Evolutionary conservation across 2,888 invertebrate species (phyloP).

Genomic region (Amiota minor): DNA sequence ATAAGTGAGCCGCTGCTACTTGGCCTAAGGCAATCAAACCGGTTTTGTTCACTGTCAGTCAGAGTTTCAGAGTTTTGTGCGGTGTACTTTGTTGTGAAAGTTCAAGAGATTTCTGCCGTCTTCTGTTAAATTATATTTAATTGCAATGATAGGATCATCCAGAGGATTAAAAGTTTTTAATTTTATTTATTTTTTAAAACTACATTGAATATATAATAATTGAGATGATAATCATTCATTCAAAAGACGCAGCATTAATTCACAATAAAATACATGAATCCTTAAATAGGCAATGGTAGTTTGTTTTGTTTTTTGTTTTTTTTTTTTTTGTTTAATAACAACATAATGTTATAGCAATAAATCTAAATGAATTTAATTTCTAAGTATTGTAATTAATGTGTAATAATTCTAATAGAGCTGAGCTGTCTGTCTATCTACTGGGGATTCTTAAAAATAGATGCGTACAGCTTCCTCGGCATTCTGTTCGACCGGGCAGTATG

Average conservation of each 20-base stretch:
- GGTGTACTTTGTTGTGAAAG: no score
- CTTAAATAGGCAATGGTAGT: background rate
- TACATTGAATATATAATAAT: conserved; percentile 10
- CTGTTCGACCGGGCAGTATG: conserved; percentile 98
- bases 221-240: conserved; percentile 4
- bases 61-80: no score
- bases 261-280: background rate
- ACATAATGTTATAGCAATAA: background rate
- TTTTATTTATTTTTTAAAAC: background rate
- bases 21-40: no score
- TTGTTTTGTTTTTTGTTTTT: background rate
- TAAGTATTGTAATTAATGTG: background rate
- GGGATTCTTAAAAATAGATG: conserved; percentile 85
- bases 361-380: conserved; percentile 2
- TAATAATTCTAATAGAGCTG: background rate
- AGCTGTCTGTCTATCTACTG: conserved; percentile 18
- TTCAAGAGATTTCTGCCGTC: no score
- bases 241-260: background rate
- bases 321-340: background rate
- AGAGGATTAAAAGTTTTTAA: no score
- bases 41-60: no score
- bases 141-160: no score
- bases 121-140: no score
- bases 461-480: conserved; percentile 92
- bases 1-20: no score